These are phyloP conservation scores for Halocaridina rubra DNA, from an alignment of 2,888 invertebrate genomes.

Conservation along the genomic window DNA sequence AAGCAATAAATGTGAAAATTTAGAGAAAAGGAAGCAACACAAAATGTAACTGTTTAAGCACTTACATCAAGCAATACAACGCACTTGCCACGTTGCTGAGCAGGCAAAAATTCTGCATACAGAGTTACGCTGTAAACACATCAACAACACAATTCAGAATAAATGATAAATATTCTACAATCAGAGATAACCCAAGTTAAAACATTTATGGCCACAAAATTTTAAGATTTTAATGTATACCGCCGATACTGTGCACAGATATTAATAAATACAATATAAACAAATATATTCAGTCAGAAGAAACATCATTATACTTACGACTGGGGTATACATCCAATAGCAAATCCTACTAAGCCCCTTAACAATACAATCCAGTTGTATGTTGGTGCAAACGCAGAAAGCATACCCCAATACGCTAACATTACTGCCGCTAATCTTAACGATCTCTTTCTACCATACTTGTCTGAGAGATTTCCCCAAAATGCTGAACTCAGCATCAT, in stretches of 20 bases:
- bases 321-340: slow-evolving; percentile 96
- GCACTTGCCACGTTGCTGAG: slow-evolving; percentile 93
- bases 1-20: too few species aligned
- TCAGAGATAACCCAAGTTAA: neutral
- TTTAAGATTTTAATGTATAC: neutral
- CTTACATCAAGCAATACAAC: slow-evolving; percentile 79
- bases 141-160: too few species aligned
- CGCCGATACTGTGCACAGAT: neutral
- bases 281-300: neutral
- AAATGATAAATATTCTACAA: too few species aligned
- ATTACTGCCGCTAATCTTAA: slow-evolving; percentile 89
- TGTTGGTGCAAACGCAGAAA: slow-evolving; percentile 91
- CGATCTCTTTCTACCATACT: slow-evolving; percentile 88
- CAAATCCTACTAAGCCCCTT: slow-evolving; percentile 93
- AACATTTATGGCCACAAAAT: too few species aligned
- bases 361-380: slow-evolving; percentile 90
- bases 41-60: too few species aligned
- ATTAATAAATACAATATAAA: neutral
- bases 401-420: slow-evolving; percentile 88
- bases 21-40: neutral
- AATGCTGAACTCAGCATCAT: slow-evolving; percentile 98
- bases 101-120: slow-evolving; percentile 95
- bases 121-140: slow-evolving; percentile 82
- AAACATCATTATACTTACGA: slow-evolving; percentile 78
- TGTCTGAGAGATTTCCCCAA: slow-evolving; percentile 95